Base-by-base conservation (phyloP, 2,888 invertebrate species). In the Lysandra bellargus region DNA sequence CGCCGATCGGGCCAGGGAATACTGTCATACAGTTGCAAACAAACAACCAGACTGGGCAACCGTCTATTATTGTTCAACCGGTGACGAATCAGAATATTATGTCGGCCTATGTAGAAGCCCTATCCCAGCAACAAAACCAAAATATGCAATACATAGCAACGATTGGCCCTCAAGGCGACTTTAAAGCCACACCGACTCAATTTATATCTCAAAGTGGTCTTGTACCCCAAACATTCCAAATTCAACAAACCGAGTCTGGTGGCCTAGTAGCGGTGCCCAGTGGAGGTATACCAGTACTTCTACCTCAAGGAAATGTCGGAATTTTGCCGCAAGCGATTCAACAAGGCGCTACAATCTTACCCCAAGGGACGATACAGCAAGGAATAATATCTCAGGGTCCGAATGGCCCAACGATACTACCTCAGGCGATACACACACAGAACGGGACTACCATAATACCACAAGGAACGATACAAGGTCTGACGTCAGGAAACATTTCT, bases 91-190 rank as follows among this genome's bases (percentile, higher is more conserved):
- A 96, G 80, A 95, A 95, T 79, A 93, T 96, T 64, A 95, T 96
- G 93, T 96, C 96, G 1, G 92, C 92, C 23, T 97, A 96, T 88
- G 96, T 97, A 2, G 96, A 97, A 85, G 95, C 96, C 0, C 93
- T 96, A 83, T 96, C 96, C 78, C 97, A 96, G 84, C 96, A 96
- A 83, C 95, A 96, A 80, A 96, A 96, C 80, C 96, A 96, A 87
- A 96, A 96, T 86, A 94, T 97, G 89, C 97, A 97, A 85, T 97
- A 97, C 84, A 96, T 97, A 75, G 96, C 97, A 12, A 96, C 97
- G 0, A 95, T 96, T 81, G 95, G 96, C 0, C 96, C 96, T 6
- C 96, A 96, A 87, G 93, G 93, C 79, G 96, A 96, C 75, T 95
- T 91, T 77, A 96, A 96, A 83, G 91, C 94, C 1, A 91, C 92